Percentiles rank a stretch among this genome's conserved stretches.
Evolutionary conservation across 2,113 vertebrate genomes (phyloP).

Genomic region (Manacus vitellinus): DNA sequence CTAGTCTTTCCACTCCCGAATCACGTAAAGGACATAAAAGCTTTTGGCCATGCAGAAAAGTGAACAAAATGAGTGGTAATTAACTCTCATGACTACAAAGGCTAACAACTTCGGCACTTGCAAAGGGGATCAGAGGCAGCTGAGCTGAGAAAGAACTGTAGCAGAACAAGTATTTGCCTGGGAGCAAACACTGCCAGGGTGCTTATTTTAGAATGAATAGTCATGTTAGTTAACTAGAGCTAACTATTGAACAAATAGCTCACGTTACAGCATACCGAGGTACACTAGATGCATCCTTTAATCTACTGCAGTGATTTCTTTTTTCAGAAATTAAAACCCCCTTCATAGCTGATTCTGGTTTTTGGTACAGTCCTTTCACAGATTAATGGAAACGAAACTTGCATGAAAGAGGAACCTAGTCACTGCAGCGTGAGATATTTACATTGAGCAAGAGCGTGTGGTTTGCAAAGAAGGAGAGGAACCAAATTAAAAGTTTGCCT

Average conservation of each 20-base stretch:
- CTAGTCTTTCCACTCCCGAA: not conserved
- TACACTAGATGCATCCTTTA: not conserved
- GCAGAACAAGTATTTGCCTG: slow-evolving; percentile 60
- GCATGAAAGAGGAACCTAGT: not conserved
- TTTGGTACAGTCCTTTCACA: not conserved
- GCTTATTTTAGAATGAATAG: slow-evolving; percentile 55
- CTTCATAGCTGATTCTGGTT: not conserved
- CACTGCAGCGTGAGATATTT: not conserved
- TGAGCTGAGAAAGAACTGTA: slow-evolving; percentile 33
- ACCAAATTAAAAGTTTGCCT: not conserved
- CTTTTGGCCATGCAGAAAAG: slow-evolving; percentile 12
- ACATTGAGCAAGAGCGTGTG: not conserved
- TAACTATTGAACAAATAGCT: slow-evolving; percentile 50
- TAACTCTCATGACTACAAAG: slow-evolving; percentile 58
- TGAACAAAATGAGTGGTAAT: slow-evolving; percentile 41
- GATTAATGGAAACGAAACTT: not conserved
- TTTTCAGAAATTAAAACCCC: rapidly evolving
- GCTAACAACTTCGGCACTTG: not conserved
- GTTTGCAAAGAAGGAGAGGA: not conserved
- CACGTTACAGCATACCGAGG: not conserved
- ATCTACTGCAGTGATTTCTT: not conserved
- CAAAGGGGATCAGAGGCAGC: slow-evolving; percentile 32
- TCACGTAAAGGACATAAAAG: slow-evolving; percentile 22
- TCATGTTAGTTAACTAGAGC: slow-evolving; percentile 34
- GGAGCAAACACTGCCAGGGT: slow-evolving; percentile 22